A percentile compares a stretch with the other conserved stretches of the same genome.
These are phyloP conservation scores for Metopolophium dirhodum DNA, from an alignment of 1,140 invertebrate genomes.

Conservation along the genomic window DNA sequence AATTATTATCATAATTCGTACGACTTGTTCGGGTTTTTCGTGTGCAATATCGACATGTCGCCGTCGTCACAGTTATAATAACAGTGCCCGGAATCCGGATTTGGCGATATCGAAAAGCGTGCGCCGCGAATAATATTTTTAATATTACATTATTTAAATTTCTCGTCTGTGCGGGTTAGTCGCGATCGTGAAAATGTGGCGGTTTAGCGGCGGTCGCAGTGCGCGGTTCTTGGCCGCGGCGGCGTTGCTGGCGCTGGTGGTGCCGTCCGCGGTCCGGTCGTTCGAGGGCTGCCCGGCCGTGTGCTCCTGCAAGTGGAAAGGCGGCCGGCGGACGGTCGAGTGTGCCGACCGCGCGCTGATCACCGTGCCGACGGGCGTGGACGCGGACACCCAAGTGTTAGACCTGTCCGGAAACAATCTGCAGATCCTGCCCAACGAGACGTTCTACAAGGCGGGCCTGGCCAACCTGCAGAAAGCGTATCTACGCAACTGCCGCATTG, in stretches of 20 bases:
- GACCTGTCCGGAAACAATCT: slow-evolving; percentile 79
- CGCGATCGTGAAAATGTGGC: neutral
- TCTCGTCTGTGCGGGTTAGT: neutral
- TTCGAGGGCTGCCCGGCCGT: slow-evolving; percentile 65
- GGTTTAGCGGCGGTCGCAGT: neutral
- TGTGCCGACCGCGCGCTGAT: slow-evolving; percentile 72
- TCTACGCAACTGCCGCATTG: slow-evolving; percentile 75
- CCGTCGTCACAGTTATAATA: neutral
- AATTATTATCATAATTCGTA: no score
- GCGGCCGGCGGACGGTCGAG: slow-evolving; percentile 81
- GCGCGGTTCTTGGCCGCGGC: neutral
- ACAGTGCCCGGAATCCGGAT: neutral
- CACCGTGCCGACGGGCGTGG: slow-evolving; percentile 74
- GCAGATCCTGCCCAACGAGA: slow-evolving; percentile 70
- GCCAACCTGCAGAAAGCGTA: slow-evolving; percentile 82
- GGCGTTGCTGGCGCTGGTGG: neutral
- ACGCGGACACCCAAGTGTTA: slow-evolving; percentile 76
- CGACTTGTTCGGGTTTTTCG: neutral
- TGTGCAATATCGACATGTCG: neutral
- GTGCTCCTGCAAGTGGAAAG: slow-evolving; percentile 81
- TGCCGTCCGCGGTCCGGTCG: slow-evolving; percentile 64
- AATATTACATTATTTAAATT: neutral
- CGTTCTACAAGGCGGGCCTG: slow-evolving; percentile 73
- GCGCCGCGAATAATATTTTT: neutral
- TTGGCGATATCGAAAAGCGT: neutral